A percentile compares a stretch with the other conserved stretches of the same genome.
These are phyloP conservation scores for Micrastur ruficollis DNA, from an alignment of 2,797 vertebrate genomes.

Conservation along the genomic window DNA sequence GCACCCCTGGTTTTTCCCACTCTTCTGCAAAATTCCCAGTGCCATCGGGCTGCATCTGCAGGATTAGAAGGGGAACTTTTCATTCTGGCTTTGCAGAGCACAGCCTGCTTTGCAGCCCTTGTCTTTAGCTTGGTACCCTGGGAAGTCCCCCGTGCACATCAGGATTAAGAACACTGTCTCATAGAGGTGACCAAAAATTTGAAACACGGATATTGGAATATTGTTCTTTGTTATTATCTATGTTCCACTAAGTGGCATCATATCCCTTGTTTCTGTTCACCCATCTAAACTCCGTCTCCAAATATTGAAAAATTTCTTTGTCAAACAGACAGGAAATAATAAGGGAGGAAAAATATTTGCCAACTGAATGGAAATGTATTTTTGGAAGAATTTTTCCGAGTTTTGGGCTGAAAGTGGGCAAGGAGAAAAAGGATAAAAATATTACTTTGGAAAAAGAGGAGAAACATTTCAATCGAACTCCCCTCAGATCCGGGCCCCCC, in stretches of 20 bases:
- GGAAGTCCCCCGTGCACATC: background rate
- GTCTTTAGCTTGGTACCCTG: background rate
- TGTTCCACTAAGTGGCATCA: conserved; percentile 64
- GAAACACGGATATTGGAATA: background rate
- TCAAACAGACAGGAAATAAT: background rate
- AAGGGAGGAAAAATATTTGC: background rate
- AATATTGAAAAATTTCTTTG: background rate
- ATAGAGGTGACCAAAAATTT: background rate
- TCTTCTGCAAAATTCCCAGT: background rate
- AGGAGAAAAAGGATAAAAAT: background rate
- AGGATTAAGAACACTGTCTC: rapidly evolving
- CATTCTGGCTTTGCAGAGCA: background rate
- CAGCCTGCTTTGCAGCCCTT: background rate
- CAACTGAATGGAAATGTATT: background rate
- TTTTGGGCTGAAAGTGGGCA: background rate
- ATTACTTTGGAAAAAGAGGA: background rate
- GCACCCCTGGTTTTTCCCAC: background rate
- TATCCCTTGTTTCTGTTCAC: conserved; percentile 47
- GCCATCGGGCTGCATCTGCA: background rate
- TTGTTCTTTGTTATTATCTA: background rate
- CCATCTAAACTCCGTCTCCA: background rate
- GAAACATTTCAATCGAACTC: background rate
- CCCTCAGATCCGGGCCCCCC: rapidly evolving
- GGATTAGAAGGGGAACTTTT: background rate
- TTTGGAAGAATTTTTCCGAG: background rate